Evolutionary conservation across 2,113 vertebrate genomes (phyloP), one percentile per base, ranked within the genome.

Genomic region (Lepisosteus osseus): DNA sequence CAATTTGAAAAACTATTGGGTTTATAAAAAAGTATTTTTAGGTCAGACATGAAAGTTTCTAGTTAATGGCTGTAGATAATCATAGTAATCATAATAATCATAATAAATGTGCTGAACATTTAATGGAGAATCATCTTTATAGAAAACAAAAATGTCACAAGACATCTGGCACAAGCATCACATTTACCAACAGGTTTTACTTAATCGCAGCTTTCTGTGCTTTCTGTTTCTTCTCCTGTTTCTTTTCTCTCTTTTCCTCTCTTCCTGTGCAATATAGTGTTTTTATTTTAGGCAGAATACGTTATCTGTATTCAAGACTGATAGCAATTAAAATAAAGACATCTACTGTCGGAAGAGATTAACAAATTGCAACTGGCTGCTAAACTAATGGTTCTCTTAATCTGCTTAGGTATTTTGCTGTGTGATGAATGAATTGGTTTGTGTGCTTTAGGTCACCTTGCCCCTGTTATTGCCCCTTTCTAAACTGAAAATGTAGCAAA

Each of bases 401-500:
- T 69, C 59, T 74, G 66, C 54, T 74, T 74, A 57, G 45, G 29
- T 57, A 40, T 68, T 54, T 7, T 47, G 59, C 4, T 17, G 54
- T 57, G 61, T 54, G 54, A n/a, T 29, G 12, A n/a, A 29, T 65
- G n/a, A 68, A 67, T 67, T 68, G 69, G 44, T 59, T 63, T 62
- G 62, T 15, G 5, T 62, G 44, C 44, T 67, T 62, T 72, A 72
- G 67, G 74, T 73, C 74, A 79, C 68, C 68, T 66, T 76, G 59
- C 59, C 71, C 56, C 70, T 44, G 55, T 61, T 12, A 45, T 29
- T 29, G 40, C 9, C 56, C 54, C 66, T 54, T 13, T 57, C 3
- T 43, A 51, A 51, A 51, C 9, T 5, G 47, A 51, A 51, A 51
- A 51, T 9, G 47, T 29, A 29, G 47, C 5, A 51, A 51, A 9